phyloP scores from a whole-genome alignment of 2,888 invertebrate genomes.

The Acrocera orbiculus region DNA sequence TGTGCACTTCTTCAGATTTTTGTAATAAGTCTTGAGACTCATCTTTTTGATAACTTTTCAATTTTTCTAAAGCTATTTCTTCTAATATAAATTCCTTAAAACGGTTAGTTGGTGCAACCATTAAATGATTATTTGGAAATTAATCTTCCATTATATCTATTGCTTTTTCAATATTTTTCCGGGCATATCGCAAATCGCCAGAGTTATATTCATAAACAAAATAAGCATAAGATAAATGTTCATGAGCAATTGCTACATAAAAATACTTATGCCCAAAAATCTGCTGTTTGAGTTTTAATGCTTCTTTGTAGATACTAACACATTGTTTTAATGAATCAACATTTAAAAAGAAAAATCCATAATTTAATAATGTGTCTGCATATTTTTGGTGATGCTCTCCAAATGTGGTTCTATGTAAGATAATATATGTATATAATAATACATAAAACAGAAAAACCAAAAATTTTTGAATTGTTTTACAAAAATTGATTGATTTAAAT shows the following conservation, averaged over 20 bases:
- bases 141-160: slow-evolving; percentile 64
- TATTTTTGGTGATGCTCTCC: slow-evolving; percentile 58
- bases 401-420: slow-evolving; percentile 33
- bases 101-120: slow-evolving; percentile 74
- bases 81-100: slow-evolving; percentile 85
- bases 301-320: slow-evolving; percentile 68
- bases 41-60: slow-evolving; percentile 35
- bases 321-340: slow-evolving; percentile 71
- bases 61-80: slow-evolving; percentile 77
- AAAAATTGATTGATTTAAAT: too few relatives aligned
- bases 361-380: slow-evolving; percentile 71
- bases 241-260: slow-evolving; percentile 75
- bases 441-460: too few relatives aligned
- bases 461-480: too few relatives aligned
- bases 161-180: slow-evolving; percentile 67
- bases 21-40: slow-evolving; percentile 39
- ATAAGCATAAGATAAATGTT: slow-evolving; percentile 82
- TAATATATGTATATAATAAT: too few relatives aligned
- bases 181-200: slow-evolving; percentile 65
- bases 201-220: slow-evolving; percentile 86
- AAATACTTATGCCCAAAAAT: slow-evolving; percentile 74
- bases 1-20: slow-evolving; percentile 71
- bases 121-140: slow-evolving; percentile 64
- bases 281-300: slow-evolving; percentile 50
- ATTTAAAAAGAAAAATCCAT: slow-evolving; percentile 79